Percentiles rank a stretch among this genome's conserved stretches.
These are phyloP conservation scores for Cyprinella venusta DNA, from an alignment of 2,797 vertebrate species.

Conservation along the genomic window DNA sequence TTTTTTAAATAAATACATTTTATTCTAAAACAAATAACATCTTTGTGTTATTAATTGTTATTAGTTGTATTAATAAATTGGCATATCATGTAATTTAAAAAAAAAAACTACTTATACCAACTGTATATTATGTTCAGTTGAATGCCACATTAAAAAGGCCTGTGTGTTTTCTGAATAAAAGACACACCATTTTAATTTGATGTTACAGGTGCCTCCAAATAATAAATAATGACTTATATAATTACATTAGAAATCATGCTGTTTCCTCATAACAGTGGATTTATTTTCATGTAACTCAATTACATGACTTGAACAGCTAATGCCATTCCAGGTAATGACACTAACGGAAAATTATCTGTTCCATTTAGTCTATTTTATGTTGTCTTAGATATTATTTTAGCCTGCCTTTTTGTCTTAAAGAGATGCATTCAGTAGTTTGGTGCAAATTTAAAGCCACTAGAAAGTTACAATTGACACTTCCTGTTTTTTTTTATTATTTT, in stretches of 20 bases:
- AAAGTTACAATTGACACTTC: background rate
- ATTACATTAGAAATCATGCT: constrained; percentile 67
- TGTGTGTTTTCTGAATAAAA: background rate
- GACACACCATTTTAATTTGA: background rate
- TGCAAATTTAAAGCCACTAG: background rate
- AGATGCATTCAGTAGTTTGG: background rate
- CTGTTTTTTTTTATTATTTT: too few relatives aligned
- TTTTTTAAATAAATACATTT: background rate
- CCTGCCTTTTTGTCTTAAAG: background rate
- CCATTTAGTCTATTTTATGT: background rate
- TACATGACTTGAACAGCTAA: constrained; percentile 72
- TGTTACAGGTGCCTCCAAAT: constrained; percentile 10
- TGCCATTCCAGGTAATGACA: constrained; percentile 71
- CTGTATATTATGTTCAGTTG: background rate
- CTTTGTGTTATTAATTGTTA: background rate
- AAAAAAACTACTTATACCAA: background rate
- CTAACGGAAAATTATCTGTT: constrained; percentile 63
- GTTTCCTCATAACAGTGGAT: constrained; percentile 71
- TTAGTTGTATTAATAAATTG: background rate
- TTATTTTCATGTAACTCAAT: constrained; percentile 71
- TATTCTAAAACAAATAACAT: background rate
- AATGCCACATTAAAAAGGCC: background rate
- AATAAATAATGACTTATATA: constrained; percentile 50
- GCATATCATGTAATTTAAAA: background rate
- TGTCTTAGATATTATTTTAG: background rate